phyloP scores from a whole-genome alignment of 1,140 invertebrate genomes.

The Hirudo medicinalis region DNA sequence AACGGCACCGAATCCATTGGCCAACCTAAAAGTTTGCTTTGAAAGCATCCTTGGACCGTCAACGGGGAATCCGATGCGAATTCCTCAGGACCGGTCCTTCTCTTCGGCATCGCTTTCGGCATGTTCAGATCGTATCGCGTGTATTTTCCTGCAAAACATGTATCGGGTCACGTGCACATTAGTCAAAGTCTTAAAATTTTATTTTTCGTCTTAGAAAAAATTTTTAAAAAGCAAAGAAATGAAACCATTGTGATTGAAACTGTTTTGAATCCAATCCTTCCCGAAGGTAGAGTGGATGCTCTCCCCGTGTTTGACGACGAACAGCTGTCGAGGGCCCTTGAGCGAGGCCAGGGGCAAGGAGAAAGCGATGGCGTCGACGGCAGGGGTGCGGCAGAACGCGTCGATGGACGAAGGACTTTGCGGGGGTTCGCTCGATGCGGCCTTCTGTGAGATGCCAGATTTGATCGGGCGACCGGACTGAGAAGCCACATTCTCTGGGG shows the following conservation, averaged over 20 bases:
- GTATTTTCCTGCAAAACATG: slow-evolving; percentile 45
- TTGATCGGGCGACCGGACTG: no score
- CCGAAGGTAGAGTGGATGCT: slow-evolving; percentile 81
- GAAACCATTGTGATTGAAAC: slow-evolving; percentile 63
- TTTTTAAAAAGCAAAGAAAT: neutral
- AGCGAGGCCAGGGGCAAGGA: neutral
- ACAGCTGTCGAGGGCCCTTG: slow-evolving; percentile 47
- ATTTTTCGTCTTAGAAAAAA: neutral
- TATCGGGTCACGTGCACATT: neutral
- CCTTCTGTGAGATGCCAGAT: no score
- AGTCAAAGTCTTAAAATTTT: neutral
- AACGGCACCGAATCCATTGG: neutral
- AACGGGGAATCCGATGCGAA: slow-evolving; percentile 71
- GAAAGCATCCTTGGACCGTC: slow-evolving; percentile 55
- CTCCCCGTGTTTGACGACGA: slow-evolving; percentile 72
- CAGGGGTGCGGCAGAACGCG: neutral
- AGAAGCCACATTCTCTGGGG: no score
- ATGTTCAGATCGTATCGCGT: slow-evolving; percentile 73
- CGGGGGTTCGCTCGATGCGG: no score
- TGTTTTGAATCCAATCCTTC: slow-evolving; percentile 63
- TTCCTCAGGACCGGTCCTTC: slow-evolving; percentile 47
- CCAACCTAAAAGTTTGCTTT: slow-evolving; percentile 52
- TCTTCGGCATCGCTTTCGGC: slow-evolving; percentile 55
- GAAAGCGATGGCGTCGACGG: neutral
- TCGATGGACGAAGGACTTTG: neutral